Base-by-base conservation (phyloP, 1,140 invertebrate species). In the Atopsyche davidsoni region DNA sequence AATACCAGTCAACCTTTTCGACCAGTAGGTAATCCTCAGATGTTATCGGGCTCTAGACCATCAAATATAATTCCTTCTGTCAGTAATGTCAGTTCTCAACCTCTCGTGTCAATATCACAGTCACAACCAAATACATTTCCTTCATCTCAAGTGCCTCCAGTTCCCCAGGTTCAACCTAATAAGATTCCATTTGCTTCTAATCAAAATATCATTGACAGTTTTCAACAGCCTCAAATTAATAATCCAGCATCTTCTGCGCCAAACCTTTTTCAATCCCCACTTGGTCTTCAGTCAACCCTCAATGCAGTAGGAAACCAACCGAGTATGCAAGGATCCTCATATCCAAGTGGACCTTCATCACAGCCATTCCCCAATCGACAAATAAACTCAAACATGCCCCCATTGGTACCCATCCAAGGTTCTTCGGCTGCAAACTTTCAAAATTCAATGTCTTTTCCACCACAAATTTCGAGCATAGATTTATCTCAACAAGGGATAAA, bases 341-440 rank as follows among this genome's bases (percentile, higher is more conserved):
- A 36, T 6, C 31, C 34, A 36, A 17, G 24, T 16, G 39, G 32
- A 13, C 48, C 42, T 14, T 22, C 48, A 17, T 42, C 53, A 3
- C 60, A 61, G 9, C 62, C 61, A 32, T 62, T 62, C 36, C 63
- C 61, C 31, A 45, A 39, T 21, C 46, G 55, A 47, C 70, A 74
- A 59, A 72, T 74, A 13, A 72, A 72, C 60, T 64, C 71, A 39
- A 72, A 68, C 63, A 61, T 67, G 46, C 68, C 70, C 53, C 69
- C 70, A 45, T 63, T 72, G 13, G 57, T 67, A 59, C 57, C 69
- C 67, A 72, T 64, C 67, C 67, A 69, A 51, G 62, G 16, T 25
- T 21, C 22, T 34, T 11, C 14, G n/a, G 13, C 45, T 36, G 21
- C n/a, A 48, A 13, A 19, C 18, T 36, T 7, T 36, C 25, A 25